These are phyloP conservation scores for Nanorana parkeri DNA, from an alignment of 2,113 vertebrate species.

Conservation along the genomic window DNA sequence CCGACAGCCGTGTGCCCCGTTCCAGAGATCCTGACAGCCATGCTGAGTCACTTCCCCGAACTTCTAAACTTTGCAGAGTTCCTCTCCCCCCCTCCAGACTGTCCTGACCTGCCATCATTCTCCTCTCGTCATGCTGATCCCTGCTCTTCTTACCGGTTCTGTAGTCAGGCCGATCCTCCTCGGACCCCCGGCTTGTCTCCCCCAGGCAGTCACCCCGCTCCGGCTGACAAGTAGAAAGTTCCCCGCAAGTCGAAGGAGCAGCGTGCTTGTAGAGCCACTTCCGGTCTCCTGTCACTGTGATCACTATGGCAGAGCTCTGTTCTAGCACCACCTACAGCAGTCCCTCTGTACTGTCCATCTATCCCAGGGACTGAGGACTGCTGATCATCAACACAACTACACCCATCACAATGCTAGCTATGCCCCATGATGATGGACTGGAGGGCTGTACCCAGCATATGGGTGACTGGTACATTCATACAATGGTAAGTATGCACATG, in stretches of 20 bases:
- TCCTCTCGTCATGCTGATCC: neutral
- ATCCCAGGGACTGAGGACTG: no score
- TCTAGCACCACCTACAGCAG: conserved; percentile 33
- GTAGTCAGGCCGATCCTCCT: neutral
- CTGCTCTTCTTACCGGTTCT: conserved; percentile 12
- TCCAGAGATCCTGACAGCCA: neutral
- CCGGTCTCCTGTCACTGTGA: conserved; percentile 36
- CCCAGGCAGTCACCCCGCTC: neutral
- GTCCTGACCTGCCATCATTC: neutral
- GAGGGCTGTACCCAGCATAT: no score
- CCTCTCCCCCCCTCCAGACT: neutral
- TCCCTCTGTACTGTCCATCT: neutral
- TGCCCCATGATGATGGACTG: no score
- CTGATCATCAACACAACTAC: no score
- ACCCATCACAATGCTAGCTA: no score
- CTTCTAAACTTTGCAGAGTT: neutral
- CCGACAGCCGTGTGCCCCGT: no score
- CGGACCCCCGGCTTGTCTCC: neutral
- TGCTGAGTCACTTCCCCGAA: conserved; percentile 13
- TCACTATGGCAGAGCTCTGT: neutral
- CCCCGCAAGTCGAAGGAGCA: neutral
- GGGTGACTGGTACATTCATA: no score
- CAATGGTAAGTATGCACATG: no score
- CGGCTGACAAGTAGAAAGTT: conserved; percentile 2
- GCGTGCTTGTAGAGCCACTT: conserved; percentile 26